Evolutionary conservation across 2,797 vertebrate species (phyloP).

Genomic region (Falco rusticolus): DNA sequence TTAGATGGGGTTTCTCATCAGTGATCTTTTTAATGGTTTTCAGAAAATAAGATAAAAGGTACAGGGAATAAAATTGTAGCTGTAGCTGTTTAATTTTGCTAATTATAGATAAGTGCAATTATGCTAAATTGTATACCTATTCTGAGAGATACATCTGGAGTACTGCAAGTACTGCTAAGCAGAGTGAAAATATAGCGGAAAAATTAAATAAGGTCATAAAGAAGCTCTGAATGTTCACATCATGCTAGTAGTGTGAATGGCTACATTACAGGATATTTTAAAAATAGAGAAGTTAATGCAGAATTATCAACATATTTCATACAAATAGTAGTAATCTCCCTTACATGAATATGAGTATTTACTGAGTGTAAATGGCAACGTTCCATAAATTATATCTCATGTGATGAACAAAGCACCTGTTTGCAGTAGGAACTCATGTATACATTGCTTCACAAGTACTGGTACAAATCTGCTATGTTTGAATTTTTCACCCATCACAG

Average conservation of each 20-base stretch:
- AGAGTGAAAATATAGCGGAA: background rate
- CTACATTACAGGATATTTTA: background rate
- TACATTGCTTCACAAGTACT: background rate
- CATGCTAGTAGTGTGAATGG: background rate
- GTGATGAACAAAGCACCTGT: accelerated
- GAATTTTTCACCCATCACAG: accelerated
- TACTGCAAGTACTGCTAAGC: background rate
- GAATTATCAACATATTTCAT: background rate
- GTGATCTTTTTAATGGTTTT: background rate
- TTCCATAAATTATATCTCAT: background rate
- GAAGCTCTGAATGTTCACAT: background rate
- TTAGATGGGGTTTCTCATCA: background rate
- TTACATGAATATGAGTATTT: background rate
- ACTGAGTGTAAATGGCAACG: background rate
- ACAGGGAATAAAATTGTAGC: background rate
- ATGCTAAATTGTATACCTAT: background rate
- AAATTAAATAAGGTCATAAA: background rate
- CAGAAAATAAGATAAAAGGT: background rate
- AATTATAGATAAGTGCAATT: background rate
- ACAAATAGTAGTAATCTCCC: background rate
- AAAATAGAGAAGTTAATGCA: background rate
- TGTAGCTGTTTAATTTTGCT: background rate
- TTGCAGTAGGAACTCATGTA: background rate
- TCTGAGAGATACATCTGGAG: background rate
- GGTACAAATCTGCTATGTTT: background rate